Percentiles rank a stretch among this genome's conserved stretches.
These are phyloP conservation scores for Lasioglossum zephyrum DNA, from an alignment of 2,888 invertebrate species.

Conservation along the genomic window DNA sequence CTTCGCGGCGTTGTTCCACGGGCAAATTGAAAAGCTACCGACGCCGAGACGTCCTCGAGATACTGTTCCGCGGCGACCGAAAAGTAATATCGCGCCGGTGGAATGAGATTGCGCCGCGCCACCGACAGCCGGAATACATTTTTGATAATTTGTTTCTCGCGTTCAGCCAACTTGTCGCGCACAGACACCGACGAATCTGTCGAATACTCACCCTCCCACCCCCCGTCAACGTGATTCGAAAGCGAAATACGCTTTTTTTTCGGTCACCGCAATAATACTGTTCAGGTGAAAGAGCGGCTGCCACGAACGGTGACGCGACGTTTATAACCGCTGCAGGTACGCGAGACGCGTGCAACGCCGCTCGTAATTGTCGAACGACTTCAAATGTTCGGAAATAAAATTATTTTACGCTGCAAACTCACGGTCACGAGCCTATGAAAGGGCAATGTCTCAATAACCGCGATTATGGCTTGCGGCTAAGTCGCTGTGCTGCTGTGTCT, in stretches of 20 bases:
- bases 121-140: conserved; percentile 31
- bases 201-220: neutral
- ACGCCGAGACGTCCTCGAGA: conserved; percentile 57
- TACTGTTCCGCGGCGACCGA: conserved; percentile 59
- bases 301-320: neutral
- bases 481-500: too few relatives aligned
- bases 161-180: neutral
- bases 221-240: conserved; percentile 14
- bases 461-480: neutral
- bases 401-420: neutral
- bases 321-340: neutral
- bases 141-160: conserved; percentile 47
- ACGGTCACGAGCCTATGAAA: neutral
- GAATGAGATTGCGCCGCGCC: conserved; percentile 50
- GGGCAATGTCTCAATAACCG: neutral
- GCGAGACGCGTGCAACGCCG: neutral
- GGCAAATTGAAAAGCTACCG: conserved; percentile 70
- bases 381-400: neutral
- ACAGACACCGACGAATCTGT: neutral
- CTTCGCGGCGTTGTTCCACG: conserved; percentile 51
- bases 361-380: conserved; percentile 2
- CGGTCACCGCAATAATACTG: neutral
- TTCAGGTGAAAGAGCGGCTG: neutral
- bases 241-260: neutral
- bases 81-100: conserved; percentile 67